Base-by-base conservation (phyloP, 1,140 invertebrate genomes). In the Aradophagus sp. region DNA sequence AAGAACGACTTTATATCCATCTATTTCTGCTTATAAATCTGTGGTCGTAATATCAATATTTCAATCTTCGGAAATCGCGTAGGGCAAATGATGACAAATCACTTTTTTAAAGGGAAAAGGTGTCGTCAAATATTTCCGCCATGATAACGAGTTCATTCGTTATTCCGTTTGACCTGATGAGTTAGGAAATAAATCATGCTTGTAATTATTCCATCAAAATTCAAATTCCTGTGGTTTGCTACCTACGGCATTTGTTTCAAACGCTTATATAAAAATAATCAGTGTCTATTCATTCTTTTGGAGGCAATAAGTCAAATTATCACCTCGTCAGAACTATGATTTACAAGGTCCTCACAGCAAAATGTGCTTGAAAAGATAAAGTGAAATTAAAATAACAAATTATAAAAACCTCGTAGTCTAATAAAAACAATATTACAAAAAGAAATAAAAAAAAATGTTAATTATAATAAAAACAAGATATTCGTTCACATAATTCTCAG, bases 231-330 rank as follows among this genome's bases (percentile, higher is more conserved):
- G 58, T 16, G 35, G 61, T 44, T 34, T 20, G 58, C 58, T 62
- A 63, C 50, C 58, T 52, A 45, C 17, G 34, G 11, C 31, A 38
- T 26, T 55, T 48, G 44, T 14, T 48, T 44, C 31, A 23, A 36
- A 39, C 32, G 15, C 10, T 41, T 38, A 58, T 50, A 69, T 62
- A 62, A 62, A 69, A 69, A 56, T 65, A 63, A 70, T 58, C 13
- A 38, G 17, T 15, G 17, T 7, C 19, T 14, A 42, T 39, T 44
- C 16, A 32, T 34, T 47, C 39, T 20, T 10, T n/a, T 11, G 11
- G n/a, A 31, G 6, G 16, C 56, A 72, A 66, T 72, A 66, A 72
- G 69, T 66, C 61, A 66, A 59, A 66, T 65, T 72, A 50, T 66
- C 55, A 62, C 31, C 35, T 39, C 10, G 1, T n/a, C 15, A 1